Evolutionary conservation across 2,113 vertebrate genomes (phyloP), one percentile per base, ranked within the genome.

Genomic region (Ceratotherium simum): DNA sequence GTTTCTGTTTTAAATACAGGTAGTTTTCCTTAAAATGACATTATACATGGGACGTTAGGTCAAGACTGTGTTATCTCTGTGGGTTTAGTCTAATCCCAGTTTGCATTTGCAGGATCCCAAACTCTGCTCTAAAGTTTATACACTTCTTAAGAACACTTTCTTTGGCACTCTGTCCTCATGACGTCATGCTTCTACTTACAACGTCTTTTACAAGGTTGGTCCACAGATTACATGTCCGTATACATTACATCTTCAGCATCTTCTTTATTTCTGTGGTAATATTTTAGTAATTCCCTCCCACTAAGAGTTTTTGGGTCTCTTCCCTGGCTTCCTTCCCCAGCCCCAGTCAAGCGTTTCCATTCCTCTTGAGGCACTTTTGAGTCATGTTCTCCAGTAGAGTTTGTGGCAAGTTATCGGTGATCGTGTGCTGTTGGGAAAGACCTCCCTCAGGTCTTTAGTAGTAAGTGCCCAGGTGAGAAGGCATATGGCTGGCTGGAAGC

Each of bases 391-490:
- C 97, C 79, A n/a, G 83, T 12, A 97, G 98, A 98, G 98, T 98
- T 94, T 78, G 80, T 90, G 92, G 96, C 33, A 76, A 96, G 94
- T 92, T 82, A 64, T 64, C 86, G 75, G 98, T 60, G 97, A 97
- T 31, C 25, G 65, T 29, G 72, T 56, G 97, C 79, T 88, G 79
- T 33, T 0, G 90, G 98, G 97, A 98, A 98, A 73, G 97, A 95
- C 91, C 97, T 67, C 92, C 92, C 8, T 39, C 46, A 0, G 75
- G 83, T 65, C 87, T 72, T 98, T 99, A 99, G 98, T 99, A 99
- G 98, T 99, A 99, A 89, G 99, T 99, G 98, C 99, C 99, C 87
- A 99, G 99, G 83, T 99, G 99, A 91, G 99, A 99, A 79, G 99
- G 98, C 99, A 99, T 99, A 21, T 99, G 99, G 93, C 99, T 97